Evolutionary conservation across 2,888 invertebrate species (phyloP), one percentile per base, ranked within the genome.

Genomic region (Lutraria lutraria): DNA sequence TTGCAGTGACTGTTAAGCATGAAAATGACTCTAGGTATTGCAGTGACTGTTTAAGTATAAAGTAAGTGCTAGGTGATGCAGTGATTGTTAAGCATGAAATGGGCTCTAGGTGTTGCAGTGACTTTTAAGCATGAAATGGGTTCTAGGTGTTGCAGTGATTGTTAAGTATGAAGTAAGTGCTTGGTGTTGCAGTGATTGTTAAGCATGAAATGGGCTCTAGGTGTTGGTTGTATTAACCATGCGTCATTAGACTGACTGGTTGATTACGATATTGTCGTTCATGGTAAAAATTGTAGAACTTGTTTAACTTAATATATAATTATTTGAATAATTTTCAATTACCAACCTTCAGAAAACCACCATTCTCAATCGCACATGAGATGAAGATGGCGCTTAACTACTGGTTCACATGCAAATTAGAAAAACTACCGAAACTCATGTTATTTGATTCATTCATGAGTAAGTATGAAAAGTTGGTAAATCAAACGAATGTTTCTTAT

Each of bases 351-450:
- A 86, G 86, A 21, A 60, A 63, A 16, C 86, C 63, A 12, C 86
- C 86, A n/a, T 16, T 81, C 56, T 80, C 80, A 31, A 60, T 68
- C 16, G 0, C 16, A 15, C 16, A 80, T n/a, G 86, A 81, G 56
- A 52, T 60, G 19, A 52, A n/a, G 15, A 43, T 43, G 29, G 68
- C n/a, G 10, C 43, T 86, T 8, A 63, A 86, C 29, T 19, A 89
- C 31, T 91, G 91, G 91, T 83, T 89, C 21, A 88, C 81, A n/a
- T 91, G 91, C 43, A 60, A 89, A 21, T n/a, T 87, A 15, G 53
- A 21, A 13, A 88, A 83, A 25, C 52, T 91, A 21, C 86, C 89
- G 0, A 60, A 6, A 15, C 43, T 8, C 0, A 52, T 60, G 21
- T 29, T 89, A 21, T 19, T 12, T 21, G 87, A 86, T 43, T 15